Base-by-base conservation (phyloP, 2,797 vertebrate genomes). In the Enteromius treurensis region DNA sequence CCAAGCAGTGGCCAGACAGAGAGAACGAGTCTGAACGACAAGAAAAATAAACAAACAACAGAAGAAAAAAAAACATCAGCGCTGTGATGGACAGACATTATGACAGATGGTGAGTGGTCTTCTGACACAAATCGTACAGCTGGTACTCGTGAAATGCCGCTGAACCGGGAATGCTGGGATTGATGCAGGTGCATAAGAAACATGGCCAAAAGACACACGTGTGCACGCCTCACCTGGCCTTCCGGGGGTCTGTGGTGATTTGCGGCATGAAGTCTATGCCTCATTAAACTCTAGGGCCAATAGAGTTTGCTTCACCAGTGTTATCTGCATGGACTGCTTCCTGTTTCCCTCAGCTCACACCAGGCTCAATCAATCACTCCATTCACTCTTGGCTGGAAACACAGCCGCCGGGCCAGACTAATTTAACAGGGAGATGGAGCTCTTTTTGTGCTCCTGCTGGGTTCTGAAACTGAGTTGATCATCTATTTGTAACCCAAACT, bases 351-450 rank as follows among this genome's bases (percentile, higher is more conserved):
- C 82, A 51, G 47, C 68, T 86, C 75, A 84, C 73, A 68, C 76
- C 34, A 58, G n/a, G 58, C 67, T 49, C 71, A 83, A 87, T 84
- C 86, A 86, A 84, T 82, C 86, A 88, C 49, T 37, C 71, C 45
- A 83, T 68, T 85, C 77, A 87, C 67, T 78, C 58, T 45, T 42
- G 68, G 45, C 75, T 62, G 80, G 68, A 85, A 65, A 73, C 65
- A 62, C 47, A 71, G 55, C 55, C 67, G 23, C 73, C n/a, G 6
- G 15, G 67, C 79, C 77, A 62, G 21, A 55, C 77, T 86, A 74
- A 84, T 88, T 75, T 79, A 34, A 64, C 37, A 68, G 75, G 19
- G 58, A 86, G 49, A 81, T 64, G 81, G 78, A 68, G 80, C 49
- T 40, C 19, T 77, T 55, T 80, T 76, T 71, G 81, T 40, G 40